Evolutionary conservation across 2,888 invertebrate genomes (phyloP), one percentile per base, ranked within the genome.

Genomic region (Archips crataeganus): DNA sequence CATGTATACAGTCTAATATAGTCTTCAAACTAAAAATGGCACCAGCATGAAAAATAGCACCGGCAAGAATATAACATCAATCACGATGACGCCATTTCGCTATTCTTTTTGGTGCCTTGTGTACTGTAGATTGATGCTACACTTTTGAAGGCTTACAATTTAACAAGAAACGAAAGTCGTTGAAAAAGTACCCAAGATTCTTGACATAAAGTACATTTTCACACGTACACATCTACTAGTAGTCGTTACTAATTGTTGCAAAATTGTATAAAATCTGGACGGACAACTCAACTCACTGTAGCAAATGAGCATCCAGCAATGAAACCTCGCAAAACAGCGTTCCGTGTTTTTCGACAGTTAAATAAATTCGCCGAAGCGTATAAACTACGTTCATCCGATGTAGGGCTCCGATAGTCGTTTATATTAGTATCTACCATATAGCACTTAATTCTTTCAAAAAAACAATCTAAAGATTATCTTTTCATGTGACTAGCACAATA

Each of bases 211-310:
- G 65, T 71, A 71, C 73, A 70, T 62, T 54, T 84, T 82, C 79
- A 81, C 85, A 85, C 80, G 77, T 81, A 49, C 79, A 69, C 54
- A 59, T 61, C 75, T 78, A 77, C 74, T 54, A 75, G 72, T 73
- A 75, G 70, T 59, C 45, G 47, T 68, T 64, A 74, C 70, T 71
- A 82, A 85, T 82, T 86, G 86, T 85, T 90, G 90, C 89, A 91
- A 90, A 89, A 89, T 85, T 91, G 89, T 93, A 94, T 88, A 93
- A 93, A 93, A 92, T 65, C 87, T 94, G 94, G 94, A 94, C 94
- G 94, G 94, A 93, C 86, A 92, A 93, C 94, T 94, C 94, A 94
- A 93, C 93, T 93, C 92, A 92, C 91, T 92, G 88, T 87, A 82
- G 93, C 89, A 92, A 91, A 92, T 93, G 94, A 94, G 93, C 91